Evolutionary conservation across 2,888 invertebrate species (phyloP), one percentile per base, ranked within the genome.

Genomic region (Limenitis arthemis): DNA sequence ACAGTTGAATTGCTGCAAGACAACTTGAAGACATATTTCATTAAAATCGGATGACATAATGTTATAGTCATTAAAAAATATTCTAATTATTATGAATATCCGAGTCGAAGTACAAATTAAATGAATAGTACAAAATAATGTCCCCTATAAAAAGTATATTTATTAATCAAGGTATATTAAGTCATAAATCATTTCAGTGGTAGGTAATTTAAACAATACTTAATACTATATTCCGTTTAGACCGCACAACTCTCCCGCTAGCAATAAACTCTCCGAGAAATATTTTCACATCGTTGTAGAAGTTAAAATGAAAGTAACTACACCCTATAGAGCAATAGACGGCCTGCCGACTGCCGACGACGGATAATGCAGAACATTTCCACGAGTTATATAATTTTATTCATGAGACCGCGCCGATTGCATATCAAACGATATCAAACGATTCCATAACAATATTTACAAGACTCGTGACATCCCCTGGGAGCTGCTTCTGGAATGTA

Each of bases 271-370:
- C 70, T 66, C 70, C 68, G 75, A 76, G 81, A 79, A 79, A 84
- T 84, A 83, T 85, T 85, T 83, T 83, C 84, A 83, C 84, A 78
- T 84, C 83, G 83, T 84, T 81, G 77, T 75, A 79, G 76, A 81
- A 82, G 82, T 83, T 84, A 78, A 81, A 85, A 83, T 83, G 83
- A 83, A 83, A 80, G 77, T 79, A 84, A 85, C 69, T 76, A 74
- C 73, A 76, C 84, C 84, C 84, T 47, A 72, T 69, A 77, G 84
- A 73, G 79, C 78, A 68, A 80, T 85, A 75, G 67, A 67, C 61
- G 68, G 66, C 71, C 73, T 51, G 51, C 71, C 71, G 69, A 68
- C 73, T 51, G 51, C 71, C 71, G 69, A 68, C 75, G 73, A 73
- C 72, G 75, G 75, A 74, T 77, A 77, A 78, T 74, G 69, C 72